phyloP scores from a whole-genome alignment of 1,140 invertebrate genomes.

The Wiebesia pumilae region DNA sequence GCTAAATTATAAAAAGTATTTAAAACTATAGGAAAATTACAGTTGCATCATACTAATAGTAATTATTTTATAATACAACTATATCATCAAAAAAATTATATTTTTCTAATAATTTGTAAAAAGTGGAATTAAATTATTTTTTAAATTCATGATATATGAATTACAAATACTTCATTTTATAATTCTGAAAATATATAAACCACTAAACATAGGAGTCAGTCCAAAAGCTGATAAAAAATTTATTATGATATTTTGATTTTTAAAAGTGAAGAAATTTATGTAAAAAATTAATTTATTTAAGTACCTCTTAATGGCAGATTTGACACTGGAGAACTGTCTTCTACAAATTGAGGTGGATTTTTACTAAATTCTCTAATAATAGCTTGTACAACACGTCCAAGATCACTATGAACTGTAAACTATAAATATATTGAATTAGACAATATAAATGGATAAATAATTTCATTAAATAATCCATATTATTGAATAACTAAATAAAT shows the following conservation, averaged over 20 bases:
- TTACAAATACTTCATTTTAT: background rate
- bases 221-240: no score
- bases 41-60: no score
- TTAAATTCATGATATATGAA: background rate
- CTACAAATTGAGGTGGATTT: constrained; percentile 76
- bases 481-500: no score
- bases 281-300: background rate
- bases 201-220: no score
- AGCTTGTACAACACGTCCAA: constrained; percentile 85
- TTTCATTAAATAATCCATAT: background rate
- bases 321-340: constrained; percentile 69
- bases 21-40: no score
- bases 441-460: background rate
- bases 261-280: background rate
- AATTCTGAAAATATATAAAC: background rate
- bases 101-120: no score
- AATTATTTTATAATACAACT: no score
- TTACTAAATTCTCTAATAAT: constrained; percentile 85
- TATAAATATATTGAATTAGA: constrained; percentile 62
- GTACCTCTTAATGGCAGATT: constrained; percentile 70
- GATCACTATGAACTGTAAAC: constrained; percentile 85
- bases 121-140: no score
- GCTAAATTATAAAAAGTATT: no score
- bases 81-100: no score
- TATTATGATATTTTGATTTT: no score